These are phyloP conservation scores for Diadromus collaris DNA, from an alignment of 2,888 invertebrate genomes.

Conservation along the genomic window DNA sequence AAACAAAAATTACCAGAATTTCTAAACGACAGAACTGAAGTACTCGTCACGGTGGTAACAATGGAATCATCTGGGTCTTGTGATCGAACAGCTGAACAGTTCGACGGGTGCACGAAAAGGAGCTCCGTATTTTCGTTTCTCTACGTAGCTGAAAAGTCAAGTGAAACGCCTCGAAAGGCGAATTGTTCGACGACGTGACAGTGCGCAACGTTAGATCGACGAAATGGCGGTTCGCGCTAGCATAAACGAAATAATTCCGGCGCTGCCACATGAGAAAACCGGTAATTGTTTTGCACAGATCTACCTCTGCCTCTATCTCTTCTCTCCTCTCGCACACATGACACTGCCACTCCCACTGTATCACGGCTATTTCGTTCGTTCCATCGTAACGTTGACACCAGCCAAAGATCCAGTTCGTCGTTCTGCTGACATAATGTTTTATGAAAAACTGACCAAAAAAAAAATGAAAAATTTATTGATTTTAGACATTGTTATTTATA, in stretches of 20 bases:
- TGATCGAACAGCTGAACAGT: slow-evolving; percentile 73
- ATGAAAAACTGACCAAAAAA: background rate
- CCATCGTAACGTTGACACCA: background rate
- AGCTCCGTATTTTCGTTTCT: slow-evolving; percentile 45
- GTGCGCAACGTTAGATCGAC: slow-evolving; percentile 11
- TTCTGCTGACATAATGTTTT: background rate
- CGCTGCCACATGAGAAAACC: slow-evolving; percentile 92
- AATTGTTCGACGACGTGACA: slow-evolving; percentile 38
- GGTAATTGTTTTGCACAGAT: slow-evolving; percentile 82
- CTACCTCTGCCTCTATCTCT: slow-evolving; percentile 28
- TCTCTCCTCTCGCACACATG: slow-evolving; percentile 57
- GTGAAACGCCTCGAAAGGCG: slow-evolving; percentile 47
- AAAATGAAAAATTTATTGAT: slow-evolving; percentile 12
- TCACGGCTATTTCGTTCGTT: slow-evolving; percentile 43
- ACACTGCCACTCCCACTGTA: slow-evolving; percentile 75
- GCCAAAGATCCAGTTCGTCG: background rate
- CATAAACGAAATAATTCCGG: slow-evolving; percentile 88
- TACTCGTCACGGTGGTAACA: slow-evolving; percentile 33
- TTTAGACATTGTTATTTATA: background rate
- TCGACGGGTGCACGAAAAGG: slow-evolving; percentile 39
- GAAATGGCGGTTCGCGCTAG: slow-evolving; percentile 74
- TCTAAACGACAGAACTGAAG: slow-evolving; percentile 12
- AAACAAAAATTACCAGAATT: slow-evolving; percentile 29
- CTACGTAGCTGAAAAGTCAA: slow-evolving; percentile 27
- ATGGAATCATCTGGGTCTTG: slow-evolving; percentile 65